Evolutionary conservation across 2,113 vertebrate species (phyloP).

Genomic region (Pteropus alecto): DNA sequence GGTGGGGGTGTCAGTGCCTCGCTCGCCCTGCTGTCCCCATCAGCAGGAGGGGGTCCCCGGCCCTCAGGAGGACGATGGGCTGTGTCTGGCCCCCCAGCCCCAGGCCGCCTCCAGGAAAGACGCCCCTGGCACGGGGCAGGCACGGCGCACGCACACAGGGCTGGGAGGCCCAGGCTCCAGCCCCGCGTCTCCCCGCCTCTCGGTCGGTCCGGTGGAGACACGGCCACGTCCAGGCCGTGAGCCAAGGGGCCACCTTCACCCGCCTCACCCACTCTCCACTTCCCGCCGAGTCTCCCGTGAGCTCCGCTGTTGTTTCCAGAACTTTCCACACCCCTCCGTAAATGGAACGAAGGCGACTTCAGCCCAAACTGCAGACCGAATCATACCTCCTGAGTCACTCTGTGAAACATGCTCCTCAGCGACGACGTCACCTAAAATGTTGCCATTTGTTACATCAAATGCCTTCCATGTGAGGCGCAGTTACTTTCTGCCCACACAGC

Average conservation of each 20-base stretch:
- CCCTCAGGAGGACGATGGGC: not conserved
- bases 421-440: rapidly evolving
- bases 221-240: too few species aligned
- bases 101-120: rapidly evolving
- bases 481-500: not conserved
- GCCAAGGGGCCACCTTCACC: rapidly evolving
- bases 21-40: too few species aligned
- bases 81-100: rapidly evolving
- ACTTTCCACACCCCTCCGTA: not conserved
- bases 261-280: rapidly evolving
- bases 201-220: too few species aligned
- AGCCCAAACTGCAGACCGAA: not conserved
- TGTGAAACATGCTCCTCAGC: rapidly evolving
- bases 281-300: not conserved
- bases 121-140: too few species aligned
- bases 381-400: rapidly evolving
- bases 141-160: rapidly evolving
- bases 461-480: rapidly evolving
- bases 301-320: not conserved
- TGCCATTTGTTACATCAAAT: not conserved
- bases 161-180: rapidly evolving
- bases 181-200: rapidly evolving
- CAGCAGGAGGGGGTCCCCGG: rapidly evolving
- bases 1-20: too few species aligned
- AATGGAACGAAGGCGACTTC: rapidly evolving